A percentile compares a stretch with the other conserved stretches of the same genome.
Evolutionary conservation across 2,113 vertebrate species (phyloP).

Genomic region (Paratilapia polleni): DNA sequence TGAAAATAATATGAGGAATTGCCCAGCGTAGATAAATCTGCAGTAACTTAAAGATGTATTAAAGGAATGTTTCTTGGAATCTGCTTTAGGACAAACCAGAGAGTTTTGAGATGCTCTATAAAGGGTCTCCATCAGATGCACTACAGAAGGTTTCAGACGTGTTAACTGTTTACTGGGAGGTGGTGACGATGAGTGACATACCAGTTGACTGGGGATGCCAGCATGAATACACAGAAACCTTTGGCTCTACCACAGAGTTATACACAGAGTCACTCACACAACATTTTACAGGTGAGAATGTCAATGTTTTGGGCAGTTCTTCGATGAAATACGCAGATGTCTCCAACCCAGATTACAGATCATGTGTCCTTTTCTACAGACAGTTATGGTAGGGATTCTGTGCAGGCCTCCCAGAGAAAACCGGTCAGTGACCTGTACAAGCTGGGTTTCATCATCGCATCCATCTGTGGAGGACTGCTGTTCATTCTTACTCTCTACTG

Average conservation of each 20-base stretch:
- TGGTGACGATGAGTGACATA: constrained; percentile 68
- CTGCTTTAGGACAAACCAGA: constrained; percentile 77
- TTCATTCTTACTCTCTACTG: constrained; percentile 71
- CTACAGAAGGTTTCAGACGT: constrained; percentile 74
- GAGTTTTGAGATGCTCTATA: constrained; percentile 73
- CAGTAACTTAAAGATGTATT: background rate
- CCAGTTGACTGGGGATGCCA: constrained; percentile 80
- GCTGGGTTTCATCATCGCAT: constrained; percentile 72
- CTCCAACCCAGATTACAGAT: constrained; percentile 20
- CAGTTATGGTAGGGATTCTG: constrained; percentile 59
- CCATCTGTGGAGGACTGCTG: constrained; percentile 72
- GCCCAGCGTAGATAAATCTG: constrained; percentile 8
- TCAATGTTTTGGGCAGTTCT: background rate
- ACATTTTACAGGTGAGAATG: constrained; percentile 64
- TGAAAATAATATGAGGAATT: background rate
- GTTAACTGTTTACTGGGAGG: constrained; percentile 76
- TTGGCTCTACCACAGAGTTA: constrained; percentile 52
- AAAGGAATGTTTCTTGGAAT: constrained; percentile 6
- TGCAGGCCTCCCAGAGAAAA: constrained; percentile 60
- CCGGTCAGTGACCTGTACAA: constrained; percentile 65
- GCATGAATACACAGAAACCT: constrained; percentile 71
- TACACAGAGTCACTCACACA: constrained; percentile 46
- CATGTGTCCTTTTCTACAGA: constrained; percentile 50
- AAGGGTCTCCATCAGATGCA: constrained; percentile 72
- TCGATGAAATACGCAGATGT: constrained; percentile 26